Evolutionary conservation across 2,113 vertebrate species (phyloP), one percentile per base, ranked within the genome.

Genomic region (Equus quagga): DNA sequence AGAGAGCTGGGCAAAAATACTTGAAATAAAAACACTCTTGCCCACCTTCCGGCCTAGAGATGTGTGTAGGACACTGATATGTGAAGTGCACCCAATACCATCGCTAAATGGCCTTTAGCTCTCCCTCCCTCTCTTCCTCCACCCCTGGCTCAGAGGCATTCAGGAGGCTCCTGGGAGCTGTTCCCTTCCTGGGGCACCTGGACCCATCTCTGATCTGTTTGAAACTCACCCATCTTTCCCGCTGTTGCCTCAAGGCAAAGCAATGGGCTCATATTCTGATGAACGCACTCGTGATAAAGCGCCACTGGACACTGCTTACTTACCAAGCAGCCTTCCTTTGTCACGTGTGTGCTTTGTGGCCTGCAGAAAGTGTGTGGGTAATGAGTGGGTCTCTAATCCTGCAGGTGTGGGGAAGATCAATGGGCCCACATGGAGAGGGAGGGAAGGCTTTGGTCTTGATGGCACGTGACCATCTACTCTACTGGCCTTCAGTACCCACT

Each of bases 81-180:
- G 14, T 0, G 13, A 23, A 10, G 9, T 24, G 33, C 21, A 4
- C 14, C 23, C 26, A 41, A 8, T 7, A 26, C 44, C 15, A 11
- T 1, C 11, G 18, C 26, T 28, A 1, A 13, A 10, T 4, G 67
- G 19, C 31, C 65, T 49, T 36, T 46, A 1, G 26, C 6, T 12
- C 1, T 18, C 33, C 10, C 6, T 14, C 21, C 33, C 13, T 41
- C 5, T n/a, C 73, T 31, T 36, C 54, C 44, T 54, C 17, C 26
- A 62, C 3, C 24, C 2, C 0, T 3, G 0, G 49, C 83, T 78
- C 58, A 0, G 12, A 4, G 33, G 0, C 15, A 3, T 6, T 41
- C 28, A 3, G 73, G 89, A 62, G 64, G 8, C n/a, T 69, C n/a
- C 17, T 24, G 3, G 11, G n/a, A 31, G 21, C 41, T 8, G 0